Conservation (phyloP, 2,797 vertebrate species). For the Anas bernieri region DNA sequence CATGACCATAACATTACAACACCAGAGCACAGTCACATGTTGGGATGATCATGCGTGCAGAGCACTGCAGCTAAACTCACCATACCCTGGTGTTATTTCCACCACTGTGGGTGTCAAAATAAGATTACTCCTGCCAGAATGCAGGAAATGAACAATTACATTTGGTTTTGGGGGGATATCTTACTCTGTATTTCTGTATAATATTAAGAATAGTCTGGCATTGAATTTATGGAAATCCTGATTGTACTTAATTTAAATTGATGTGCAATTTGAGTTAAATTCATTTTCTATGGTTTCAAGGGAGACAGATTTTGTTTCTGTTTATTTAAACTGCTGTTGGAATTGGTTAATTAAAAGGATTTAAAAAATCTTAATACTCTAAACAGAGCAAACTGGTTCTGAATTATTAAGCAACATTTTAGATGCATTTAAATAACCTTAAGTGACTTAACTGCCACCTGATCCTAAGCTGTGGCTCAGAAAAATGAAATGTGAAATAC, state of each 20-base stretch:
- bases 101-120: not conserved
- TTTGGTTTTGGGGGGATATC: not conserved
- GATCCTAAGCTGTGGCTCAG: slow-evolving; percentile 81
- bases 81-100: not conserved
- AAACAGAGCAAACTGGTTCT: slow-evolving; percentile 84
- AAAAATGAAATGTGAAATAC: slow-evolving; percentile 81
- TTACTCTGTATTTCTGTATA: not conserved
- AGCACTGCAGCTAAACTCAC: not conserved
- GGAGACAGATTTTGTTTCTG: slow-evolving; percentile 64
- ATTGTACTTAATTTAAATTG: slow-evolving; percentile 16
- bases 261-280: slow-evolving; percentile 52
- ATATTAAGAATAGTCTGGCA: not conserved
- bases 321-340: slow-evolving; percentile 79
- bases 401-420: slow-evolving; percentile 86
- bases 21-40: not conserved
- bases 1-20: not conserved
- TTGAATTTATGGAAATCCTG: slow-evolving; percentile 20
- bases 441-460: slow-evolving; percentile 82
- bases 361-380: slow-evolving; percentile 81
- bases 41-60: not conserved
- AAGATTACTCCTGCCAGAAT: not conserved
- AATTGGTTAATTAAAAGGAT: slow-evolving; percentile 83
- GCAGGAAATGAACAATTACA: not conserved
- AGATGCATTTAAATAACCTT: slow-evolving; percentile 83
- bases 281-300: slow-evolving; percentile 65